phyloP scores from a whole-genome alignment of 2,113 vertebrate genomes.

The Pseudorhombus dupliciocellatus region DNA sequence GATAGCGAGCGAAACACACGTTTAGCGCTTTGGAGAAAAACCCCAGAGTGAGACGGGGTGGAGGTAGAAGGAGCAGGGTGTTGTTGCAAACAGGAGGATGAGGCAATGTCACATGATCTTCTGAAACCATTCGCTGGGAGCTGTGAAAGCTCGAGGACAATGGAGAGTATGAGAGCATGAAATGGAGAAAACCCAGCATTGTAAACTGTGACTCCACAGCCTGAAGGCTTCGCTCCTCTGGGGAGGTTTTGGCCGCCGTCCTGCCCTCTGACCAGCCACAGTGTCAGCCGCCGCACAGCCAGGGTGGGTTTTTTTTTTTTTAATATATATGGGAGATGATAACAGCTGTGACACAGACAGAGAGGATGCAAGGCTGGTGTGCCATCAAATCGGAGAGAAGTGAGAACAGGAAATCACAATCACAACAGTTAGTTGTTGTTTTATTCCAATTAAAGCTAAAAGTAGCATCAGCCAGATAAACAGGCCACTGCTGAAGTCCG shows the following conservation, averaged over 20 bases:
- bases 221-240: constrained; percentile 22
- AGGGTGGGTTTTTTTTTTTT: constrained; percentile 42
- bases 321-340: constrained; percentile 20
- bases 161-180: constrained; percentile 68
- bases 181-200: constrained; percentile 67
- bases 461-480: too few species aligned
- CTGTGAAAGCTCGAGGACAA: constrained; percentile 60
- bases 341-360: constrained; percentile 32
- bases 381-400: not conserved
- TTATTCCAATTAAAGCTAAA: too few species aligned
- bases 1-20: constrained; percentile 21
- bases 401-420: too few species aligned
- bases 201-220: constrained; percentile 48
- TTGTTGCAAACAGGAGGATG: constrained; percentile 58
- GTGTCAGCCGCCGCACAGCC: constrained; percentile 34
- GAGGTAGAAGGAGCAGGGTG: constrained; percentile 41
- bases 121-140: constrained; percentile 47
- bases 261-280: constrained; percentile 23
- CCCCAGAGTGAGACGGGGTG: constrained; percentile 47
- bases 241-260: constrained; percentile 34
- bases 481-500: too few species aligned
- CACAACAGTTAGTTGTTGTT: too few species aligned
- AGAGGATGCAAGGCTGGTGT: constrained; percentile 20
- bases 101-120: constrained; percentile 67
- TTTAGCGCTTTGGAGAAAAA: constrained; percentile 39